Base-by-base conservation (phyloP, 1,140 invertebrate genomes). In the Pygmarrhopalites habei region DNA sequence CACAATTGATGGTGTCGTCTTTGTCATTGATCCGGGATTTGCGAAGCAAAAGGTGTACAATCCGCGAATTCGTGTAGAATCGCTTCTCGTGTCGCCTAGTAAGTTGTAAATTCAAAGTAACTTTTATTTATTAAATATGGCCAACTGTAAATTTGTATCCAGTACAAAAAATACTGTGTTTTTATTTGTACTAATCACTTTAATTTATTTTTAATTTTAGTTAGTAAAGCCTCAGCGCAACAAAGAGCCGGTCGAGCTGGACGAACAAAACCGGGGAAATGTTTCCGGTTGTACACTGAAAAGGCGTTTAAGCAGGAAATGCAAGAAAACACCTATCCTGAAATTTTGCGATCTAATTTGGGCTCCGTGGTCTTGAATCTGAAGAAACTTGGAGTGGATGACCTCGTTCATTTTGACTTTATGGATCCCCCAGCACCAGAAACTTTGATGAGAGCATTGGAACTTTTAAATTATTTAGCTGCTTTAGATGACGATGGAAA, bases 351-450 rank as follows among this genome's bases (percentile, higher is more conserved):
- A 72, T 97, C 93, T 26, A 98, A 98, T 83, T 82, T 98, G 71
- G 93, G 93, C 26, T 90, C 94, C 62, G 95, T 99, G 65, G 96
- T 99, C 47, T 77, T 99, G 59, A 96, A 99, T 79, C 79, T 99
- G 69, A 99, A 99, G 76, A 99, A 99, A 79, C 82, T 99, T 39
- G 97, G 97, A 67, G 99, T 99, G 72, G 95, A 99, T 75, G 97
- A 99, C 81, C 79, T 99, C 71, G 96, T 99, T 35, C 96, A 99
- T 77, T 99, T 99, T 79, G 96, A 99, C 79, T 99, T 99, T 77
- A 99, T 99, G 96, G 96, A 99, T 81, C 96, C 96, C 19, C 96
- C 96, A 79, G 97, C 97, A n/a, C 97, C 97, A 0, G 96, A 99
- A 82, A 99, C 97, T 0, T 79, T 99, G n/a, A 99, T 99, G 96